Conservation (phyloP, 2,797 vertebrate genomes). For the Sylvilagus floridanus region DNA sequence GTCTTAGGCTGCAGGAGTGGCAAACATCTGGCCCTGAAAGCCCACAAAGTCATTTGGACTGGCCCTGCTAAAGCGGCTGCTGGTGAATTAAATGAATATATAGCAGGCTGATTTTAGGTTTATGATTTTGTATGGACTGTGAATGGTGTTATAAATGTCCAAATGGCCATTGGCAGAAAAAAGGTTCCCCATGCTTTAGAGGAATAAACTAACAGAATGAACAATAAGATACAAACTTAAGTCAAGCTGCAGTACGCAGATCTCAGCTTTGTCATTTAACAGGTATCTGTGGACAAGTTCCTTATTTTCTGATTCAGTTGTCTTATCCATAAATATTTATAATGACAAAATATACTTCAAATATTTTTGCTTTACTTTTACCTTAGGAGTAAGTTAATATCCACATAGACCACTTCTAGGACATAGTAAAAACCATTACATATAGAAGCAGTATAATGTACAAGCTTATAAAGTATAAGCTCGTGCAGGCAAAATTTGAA, state of each 20-base stretch:
- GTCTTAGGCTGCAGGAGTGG: no score
- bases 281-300: background rate
- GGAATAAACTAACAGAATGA: background rate
- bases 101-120: no score
- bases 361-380: background rate
- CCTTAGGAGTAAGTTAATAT: background rate
- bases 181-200: background rate
- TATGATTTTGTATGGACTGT: no score
- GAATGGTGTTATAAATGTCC: no score
- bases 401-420: background rate
- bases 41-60: no score
- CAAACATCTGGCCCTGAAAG: no score
- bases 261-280: background rate
- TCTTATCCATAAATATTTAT: background rate
- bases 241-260: background rate
- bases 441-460: no score
- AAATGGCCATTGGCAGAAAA: no score
- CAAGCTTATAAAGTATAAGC: no score
- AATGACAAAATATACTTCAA: background rate
- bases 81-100: no score
- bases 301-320: background rate
- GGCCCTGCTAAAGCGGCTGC: no score
- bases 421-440: background rate
- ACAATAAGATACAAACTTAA: background rate
- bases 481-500: no score